These are phyloP conservation scores for Columba guinea DNA, from an alignment of 2,797 vertebrate species.

Conservation along the genomic window DNA sequence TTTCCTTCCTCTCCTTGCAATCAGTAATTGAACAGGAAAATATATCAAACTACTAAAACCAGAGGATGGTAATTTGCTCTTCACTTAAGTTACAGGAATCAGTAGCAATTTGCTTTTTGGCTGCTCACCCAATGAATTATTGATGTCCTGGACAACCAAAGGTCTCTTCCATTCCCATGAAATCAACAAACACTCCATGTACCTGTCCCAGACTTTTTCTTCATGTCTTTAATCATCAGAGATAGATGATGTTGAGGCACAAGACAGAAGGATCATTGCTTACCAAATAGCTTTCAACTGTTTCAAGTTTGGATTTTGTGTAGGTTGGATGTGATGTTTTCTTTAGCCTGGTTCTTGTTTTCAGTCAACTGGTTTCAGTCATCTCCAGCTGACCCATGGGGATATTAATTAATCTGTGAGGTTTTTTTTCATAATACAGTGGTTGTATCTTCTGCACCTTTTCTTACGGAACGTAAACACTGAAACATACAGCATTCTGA, in stretches of 20 bases:
- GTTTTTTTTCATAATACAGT: not conserved
- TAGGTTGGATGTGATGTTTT: not conserved
- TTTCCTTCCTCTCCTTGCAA: not conserved
- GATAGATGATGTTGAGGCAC: not conserved
- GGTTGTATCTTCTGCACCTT: not conserved
- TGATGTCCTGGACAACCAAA: not conserved
- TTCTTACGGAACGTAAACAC: not conserved
- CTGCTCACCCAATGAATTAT: not conserved
- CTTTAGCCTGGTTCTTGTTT: not conserved
- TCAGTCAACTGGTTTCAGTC: not conserved
- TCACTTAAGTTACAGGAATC: not conserved
- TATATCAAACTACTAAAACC: not conserved
- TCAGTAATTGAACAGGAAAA: not conserved
- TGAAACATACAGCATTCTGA: not conserved
- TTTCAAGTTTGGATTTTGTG: not conserved
- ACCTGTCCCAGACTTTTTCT: not conserved
- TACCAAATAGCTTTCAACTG: not conserved
- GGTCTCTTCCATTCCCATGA: not conserved
- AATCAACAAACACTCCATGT: not conserved
- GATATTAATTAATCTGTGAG: not conserved
- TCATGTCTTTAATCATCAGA: not conserved
- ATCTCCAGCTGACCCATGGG: fast-evolving
- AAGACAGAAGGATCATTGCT: not conserved
- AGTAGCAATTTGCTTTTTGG: not conserved
- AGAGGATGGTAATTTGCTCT: not conserved